phyloP scores from a whole-genome alignment of 2,113 vertebrate species.

The Todiramphus chloris region DNA sequence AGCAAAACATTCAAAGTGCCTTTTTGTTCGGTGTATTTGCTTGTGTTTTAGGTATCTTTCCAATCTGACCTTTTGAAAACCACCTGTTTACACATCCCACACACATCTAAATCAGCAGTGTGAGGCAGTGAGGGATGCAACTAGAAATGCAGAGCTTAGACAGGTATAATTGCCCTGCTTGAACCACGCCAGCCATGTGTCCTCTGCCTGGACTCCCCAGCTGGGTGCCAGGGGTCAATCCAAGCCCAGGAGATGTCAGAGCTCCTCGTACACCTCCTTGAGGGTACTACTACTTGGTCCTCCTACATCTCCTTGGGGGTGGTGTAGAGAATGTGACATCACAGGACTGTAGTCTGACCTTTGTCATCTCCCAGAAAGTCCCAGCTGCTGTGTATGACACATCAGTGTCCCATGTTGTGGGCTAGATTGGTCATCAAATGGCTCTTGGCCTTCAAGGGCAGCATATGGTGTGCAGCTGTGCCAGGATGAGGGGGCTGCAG shows the following conservation, averaged over 20 bases:
- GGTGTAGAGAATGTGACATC: background rate
- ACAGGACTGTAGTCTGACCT: background rate
- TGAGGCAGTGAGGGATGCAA: background rate
- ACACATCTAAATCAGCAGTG: background rate
- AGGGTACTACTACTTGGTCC: background rate
- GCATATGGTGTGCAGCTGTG: background rate
- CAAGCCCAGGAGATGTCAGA: background rate
- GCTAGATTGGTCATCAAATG: background rate
- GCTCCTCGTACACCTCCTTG: rapidly evolving
- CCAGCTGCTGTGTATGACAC: background rate
- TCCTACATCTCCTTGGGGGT: background rate
- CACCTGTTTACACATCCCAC: constrained; percentile 9
- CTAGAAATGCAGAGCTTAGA: background rate
- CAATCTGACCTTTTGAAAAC: background rate
- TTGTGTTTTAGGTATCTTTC: background rate
- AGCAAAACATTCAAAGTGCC: background rate
- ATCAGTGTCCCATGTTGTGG: background rate
- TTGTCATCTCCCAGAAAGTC: background rate
- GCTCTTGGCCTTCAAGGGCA: background rate
- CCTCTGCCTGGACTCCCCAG: background rate
- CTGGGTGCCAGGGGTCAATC: rapidly evolving
- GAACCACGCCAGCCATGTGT: rapidly evolving
- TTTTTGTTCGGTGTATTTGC: background rate
- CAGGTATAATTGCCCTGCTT: rapidly evolving
- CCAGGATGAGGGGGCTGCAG: background rate